A percentile compares a stretch with the other conserved stretches of the same genome.
phyloP scores from a whole-genome alignment of 1,140 invertebrate species.

The Zaprionus davidi region DNA sequence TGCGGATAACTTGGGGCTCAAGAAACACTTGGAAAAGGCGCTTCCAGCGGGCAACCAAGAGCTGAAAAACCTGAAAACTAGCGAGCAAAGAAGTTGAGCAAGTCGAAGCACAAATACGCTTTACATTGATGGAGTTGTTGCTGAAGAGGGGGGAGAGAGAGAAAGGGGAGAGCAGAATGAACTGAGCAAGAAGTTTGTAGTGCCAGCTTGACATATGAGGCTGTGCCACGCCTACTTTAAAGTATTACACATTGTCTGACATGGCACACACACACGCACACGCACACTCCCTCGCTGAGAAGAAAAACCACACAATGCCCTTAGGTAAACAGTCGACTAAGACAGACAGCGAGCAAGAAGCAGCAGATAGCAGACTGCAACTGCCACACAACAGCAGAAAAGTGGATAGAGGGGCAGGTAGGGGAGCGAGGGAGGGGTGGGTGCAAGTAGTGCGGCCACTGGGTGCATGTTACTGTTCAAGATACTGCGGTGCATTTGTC shows the following conservation, averaged over 20 bases:
- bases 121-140: not conserved
- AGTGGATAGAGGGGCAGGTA: slow-evolving; percentile 4
- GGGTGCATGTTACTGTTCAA: slow-evolving; percentile 8
- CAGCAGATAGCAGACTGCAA: slow-evolving; percentile 48
- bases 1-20: slow-evolving; percentile 15
- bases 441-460: not conserved
- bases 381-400: slow-evolving; percentile 34
- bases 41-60: not conserved
- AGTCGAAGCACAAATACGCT: not conserved
- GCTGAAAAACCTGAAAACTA: slow-evolving; percentile 2
- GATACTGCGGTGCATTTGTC: slow-evolving; percentile 65
- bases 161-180: not conserved
- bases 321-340: slow-evolving; percentile 58
- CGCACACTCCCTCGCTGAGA: not conserved
- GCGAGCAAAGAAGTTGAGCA: not conserved
- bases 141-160: not conserved
- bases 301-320: slow-evolving; percentile 47
- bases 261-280: not conserved
- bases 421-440: not conserved
- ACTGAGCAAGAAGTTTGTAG: not conserved
- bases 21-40: too few relatives aligned
- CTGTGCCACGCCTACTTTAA: not conserved
- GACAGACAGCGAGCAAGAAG: not conserved
- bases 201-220: not conserved
- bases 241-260: not conserved